Percentiles rank a stretch among this genome's conserved stretches.
Evolutionary conservation across 2,113 vertebrate genomes (phyloP).

Genomic region (Nothobranchius furzeri): DNA sequence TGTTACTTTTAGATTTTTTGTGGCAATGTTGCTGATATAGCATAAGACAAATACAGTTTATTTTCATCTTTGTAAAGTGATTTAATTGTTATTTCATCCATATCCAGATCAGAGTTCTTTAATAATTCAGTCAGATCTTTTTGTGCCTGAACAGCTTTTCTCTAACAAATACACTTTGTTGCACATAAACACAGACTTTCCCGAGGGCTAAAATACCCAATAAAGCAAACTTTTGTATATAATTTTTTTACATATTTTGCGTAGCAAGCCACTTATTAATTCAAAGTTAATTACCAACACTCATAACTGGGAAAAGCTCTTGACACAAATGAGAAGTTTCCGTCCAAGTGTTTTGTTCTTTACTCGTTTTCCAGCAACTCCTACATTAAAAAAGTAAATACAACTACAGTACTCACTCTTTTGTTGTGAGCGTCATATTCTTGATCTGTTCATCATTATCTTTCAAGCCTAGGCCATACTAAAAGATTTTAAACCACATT

Average conservation of each 20-base stretch:
- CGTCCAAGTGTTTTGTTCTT: constrained; percentile 2
- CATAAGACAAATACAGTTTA: too few relatives aligned
- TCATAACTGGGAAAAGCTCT: constrained; percentile 4
- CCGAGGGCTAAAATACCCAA: neutral
- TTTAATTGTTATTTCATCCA: too few relatives aligned
- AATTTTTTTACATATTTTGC: neutral
- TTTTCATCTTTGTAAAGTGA: too few relatives aligned
- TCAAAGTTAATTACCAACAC: constrained; percentile 2
- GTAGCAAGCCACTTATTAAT: neutral
- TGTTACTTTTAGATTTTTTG: too few relatives aligned
- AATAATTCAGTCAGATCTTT: too few relatives aligned
- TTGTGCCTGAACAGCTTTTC: neutral
- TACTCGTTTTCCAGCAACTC: neutral
- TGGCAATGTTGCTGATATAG: too few relatives aligned
- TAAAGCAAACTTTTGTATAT: neutral
- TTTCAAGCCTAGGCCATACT: neutral
- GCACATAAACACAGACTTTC: neutral
- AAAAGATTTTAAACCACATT: neutral
- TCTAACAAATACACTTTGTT: neutral
- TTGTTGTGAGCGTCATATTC: too few relatives aligned
- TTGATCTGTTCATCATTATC: neutral
- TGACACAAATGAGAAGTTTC: constrained; percentile 2
- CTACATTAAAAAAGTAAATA: neutral
- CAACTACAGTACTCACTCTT: neutral
- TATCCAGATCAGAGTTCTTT: too few relatives aligned